These are phyloP conservation scores for Meandrina meandrites DNA, from an alignment of 92 coral and sea anemone species.

Conservation along the genomic window DNA sequence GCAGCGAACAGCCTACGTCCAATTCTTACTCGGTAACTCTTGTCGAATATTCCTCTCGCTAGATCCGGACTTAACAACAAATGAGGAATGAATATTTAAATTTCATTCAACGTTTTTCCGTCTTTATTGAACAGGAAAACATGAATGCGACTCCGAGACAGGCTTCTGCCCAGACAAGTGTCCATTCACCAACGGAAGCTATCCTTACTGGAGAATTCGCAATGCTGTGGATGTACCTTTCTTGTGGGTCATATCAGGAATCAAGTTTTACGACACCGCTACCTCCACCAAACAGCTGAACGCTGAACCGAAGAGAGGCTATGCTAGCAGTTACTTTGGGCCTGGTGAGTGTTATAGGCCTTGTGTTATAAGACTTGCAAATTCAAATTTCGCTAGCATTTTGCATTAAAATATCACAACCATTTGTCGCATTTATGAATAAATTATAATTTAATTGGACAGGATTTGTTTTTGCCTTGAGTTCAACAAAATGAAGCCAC, in stretches of 20 bases:
- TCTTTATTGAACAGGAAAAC: conserved; percentile 61
- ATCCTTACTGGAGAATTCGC: conserved; percentile 96
- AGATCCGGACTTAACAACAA: too few species aligned
- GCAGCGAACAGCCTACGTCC: too few species aligned
- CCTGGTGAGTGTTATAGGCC: conserved; percentile 69
- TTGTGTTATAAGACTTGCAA: too few species aligned
- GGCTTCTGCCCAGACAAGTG: conserved; percentile 95
- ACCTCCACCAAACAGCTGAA: conserved; percentile 80
- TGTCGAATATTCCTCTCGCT: too few species aligned
- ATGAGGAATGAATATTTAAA: too few species aligned
- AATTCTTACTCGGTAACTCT: too few species aligned
- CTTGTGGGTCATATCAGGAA: conserved; percentile 83
- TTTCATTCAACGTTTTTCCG: too few species aligned
- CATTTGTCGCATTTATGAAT: too few species aligned
- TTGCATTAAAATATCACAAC: too few species aligned
- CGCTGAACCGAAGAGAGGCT: conserved; percentile 71
- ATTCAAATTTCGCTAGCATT: too few species aligned
- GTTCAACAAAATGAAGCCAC: not conserved
- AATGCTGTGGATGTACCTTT: conserved; percentile 91
- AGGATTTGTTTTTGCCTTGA: too few species aligned
- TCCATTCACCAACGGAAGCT: conserved; percentile 88
- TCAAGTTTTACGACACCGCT: conserved; percentile 88
- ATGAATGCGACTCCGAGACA: conserved; percentile 90
- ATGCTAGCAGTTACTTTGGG: conserved; percentile 97
- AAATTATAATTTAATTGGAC: too few species aligned